Evolutionary conservation across 2,888 invertebrate species (phyloP).

Genomic region (Agrochola macilenta): DNA sequence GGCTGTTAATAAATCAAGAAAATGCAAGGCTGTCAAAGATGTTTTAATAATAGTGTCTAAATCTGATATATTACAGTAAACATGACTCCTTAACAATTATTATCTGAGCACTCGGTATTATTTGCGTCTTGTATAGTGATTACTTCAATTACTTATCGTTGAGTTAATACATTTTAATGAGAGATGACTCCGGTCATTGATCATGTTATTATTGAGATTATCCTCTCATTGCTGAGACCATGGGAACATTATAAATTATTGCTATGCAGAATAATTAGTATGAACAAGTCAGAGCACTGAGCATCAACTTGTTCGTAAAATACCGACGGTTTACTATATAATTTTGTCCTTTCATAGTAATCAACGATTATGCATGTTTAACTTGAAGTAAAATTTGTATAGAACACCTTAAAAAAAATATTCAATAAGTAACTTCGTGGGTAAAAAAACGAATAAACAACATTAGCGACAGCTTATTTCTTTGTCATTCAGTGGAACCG

Average conservation of each 20-base stretch:
- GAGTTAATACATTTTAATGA: slow-evolving; percentile 57
- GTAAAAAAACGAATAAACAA: slow-evolving; percentile 79
- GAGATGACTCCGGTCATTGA: slow-evolving; percentile 34
- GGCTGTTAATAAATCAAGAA: slow-evolving; percentile 21
- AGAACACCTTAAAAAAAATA: slow-evolving; percentile 63
- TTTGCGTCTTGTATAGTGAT: slow-evolving; percentile 50
- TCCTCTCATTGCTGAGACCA: slow-evolving; percentile 19
- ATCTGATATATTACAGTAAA: slow-evolving; percentile 54
- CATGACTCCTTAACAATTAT: slow-evolving; percentile 44
- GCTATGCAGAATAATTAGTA: slow-evolving; percentile 40
- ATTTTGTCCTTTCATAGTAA: slow-evolving; percentile 43
- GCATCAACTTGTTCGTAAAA: slow-evolving; percentile 6
- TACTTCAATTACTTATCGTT: slow-evolving; percentile 59
- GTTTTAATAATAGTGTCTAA: slow-evolving; percentile 34
- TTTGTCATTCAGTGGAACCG: slow-evolving; percentile 86
- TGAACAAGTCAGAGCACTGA: slow-evolving; percentile 27
- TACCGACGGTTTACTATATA: slow-evolving; percentile 4
- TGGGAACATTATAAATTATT: slow-evolving; percentile 32
- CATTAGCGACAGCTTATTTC: slow-evolving; percentile 86
- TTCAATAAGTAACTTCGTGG: slow-evolving; percentile 69
- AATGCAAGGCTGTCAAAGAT: slow-evolving; percentile 5
- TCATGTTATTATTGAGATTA: slow-evolving; percentile 43
- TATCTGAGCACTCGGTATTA: slow-evolving; percentile 30
- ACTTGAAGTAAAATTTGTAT: slow-evolving; percentile 48
- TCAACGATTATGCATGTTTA: slow-evolving; percentile 46